These are phyloP conservation scores for Nephrotoma appendiculata DNA, from an alignment of 2,888 invertebrate genomes.

Conservation along the genomic window DNA sequence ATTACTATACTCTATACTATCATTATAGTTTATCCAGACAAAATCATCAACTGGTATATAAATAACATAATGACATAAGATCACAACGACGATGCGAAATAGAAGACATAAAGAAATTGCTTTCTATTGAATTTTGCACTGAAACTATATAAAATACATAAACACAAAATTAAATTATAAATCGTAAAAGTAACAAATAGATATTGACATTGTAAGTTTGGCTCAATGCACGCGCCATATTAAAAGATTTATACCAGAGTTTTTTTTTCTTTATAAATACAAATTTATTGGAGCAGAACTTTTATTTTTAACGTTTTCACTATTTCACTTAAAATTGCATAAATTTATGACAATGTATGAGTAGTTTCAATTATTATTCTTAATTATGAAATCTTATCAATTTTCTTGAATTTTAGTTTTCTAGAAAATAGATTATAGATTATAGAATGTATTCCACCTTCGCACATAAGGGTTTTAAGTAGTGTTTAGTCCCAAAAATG, in stretches of 20 bases:
- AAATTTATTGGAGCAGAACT: neutral
- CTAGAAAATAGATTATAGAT: neutral
- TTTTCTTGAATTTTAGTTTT: neutral
- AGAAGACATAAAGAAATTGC: neutral
- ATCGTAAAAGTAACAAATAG: neutral
- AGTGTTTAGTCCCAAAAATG: too few relatives aligned
- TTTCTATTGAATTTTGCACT: neutral
- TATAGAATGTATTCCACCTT: too few relatives aligned
- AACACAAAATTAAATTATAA: neutral
- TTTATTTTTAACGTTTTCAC: neutral
- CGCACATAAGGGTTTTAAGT: too few relatives aligned
- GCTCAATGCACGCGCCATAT: neutral
- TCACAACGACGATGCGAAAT: neutral
- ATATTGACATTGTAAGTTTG: neutral
- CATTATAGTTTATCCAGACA: too few relatives aligned
- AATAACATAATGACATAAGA: neutral
- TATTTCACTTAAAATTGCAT: neutral
- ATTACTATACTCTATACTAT: too few relatives aligned
- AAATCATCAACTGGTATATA: neutral
- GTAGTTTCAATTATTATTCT: neutral
- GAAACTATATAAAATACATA: neutral
- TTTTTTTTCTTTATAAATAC: neutral
- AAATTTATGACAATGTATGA: neutral
- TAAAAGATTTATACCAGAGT: neutral
- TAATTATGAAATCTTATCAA: neutral